These are phyloP conservation scores for zebrafish (Danio rerio) DNA, from an alignment of 2,113 vertebrate genomes.

Conservation along the genomic window GRCz12tu NC_133176.1:18372001-18372500, in stretches of 20 bases:
- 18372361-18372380: not conserved
- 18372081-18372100: not conserved
- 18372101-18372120: not conserved
- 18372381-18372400: not conserved
- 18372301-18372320: not conserved
- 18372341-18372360: no score
- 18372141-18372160: not conserved
- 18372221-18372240: slow-evolving; percentile 5
- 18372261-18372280: not conserved
- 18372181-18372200: not conserved
- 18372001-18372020: not conserved
- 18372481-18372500: no score
- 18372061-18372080: not conserved
- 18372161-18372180: not conserved
- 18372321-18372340: not conserved
- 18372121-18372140: not conserved
- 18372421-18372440: no score
- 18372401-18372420: not conserved
- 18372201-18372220: not conserved
- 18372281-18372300: not conserved
- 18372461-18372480: no score
- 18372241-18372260: not conserved
- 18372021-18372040: not conserved
- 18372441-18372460: no score
- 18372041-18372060: not conserved